Evolutionary conservation across 2,113 vertebrate genomes (phyloP), one percentile per base, ranked within the genome.

Genomic region (Takifugu flavidus): DNA sequence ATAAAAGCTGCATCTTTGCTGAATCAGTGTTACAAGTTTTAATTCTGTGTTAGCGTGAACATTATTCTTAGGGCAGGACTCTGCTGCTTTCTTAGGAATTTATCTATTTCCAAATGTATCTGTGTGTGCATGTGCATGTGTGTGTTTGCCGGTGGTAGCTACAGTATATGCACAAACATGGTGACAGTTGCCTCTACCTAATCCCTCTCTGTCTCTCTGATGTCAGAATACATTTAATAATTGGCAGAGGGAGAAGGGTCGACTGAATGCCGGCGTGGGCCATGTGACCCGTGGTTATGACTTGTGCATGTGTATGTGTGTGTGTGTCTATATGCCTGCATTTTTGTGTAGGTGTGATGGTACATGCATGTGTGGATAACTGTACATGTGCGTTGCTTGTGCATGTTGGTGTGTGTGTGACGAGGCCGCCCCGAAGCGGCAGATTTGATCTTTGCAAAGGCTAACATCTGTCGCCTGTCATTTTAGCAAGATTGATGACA

Each of bases 381-480:
- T 67, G 14, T 43, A 11, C 25, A 47, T 73, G 51, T 62, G 59
- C 63, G 14, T 31, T 29, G 26, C 13, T 6, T 53, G 42, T n/a
- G 1, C 39, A 61, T 44, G 56, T 82, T 67, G 87, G 83, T 51
- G 25, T 62, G 75, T 85, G 69, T 92, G 90, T 87, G 88, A 88
- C 91, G 93, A 90, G 95, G 92, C 88, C 90, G 91, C 93, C 95
- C 95, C 89, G 90, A 87, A 98, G 95, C 94, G 91, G 93, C 87
- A 90, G 94, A 95, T 96, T 93, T 96, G 95, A 97, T 98, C 95
- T 96, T 95, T 96, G 93, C 91, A 98, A 98, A 98, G 94, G 95
- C 95, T 96, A 98, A 97, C 96, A 99, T 99, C 96, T 99, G 97
- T 96, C 95, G 92, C 90, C 94, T 98, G 97, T 96, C 97, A 95